Evolutionary conservation across 2,888 invertebrate genomes (phyloP).

Genomic region (Perdita meconis): DNA sequence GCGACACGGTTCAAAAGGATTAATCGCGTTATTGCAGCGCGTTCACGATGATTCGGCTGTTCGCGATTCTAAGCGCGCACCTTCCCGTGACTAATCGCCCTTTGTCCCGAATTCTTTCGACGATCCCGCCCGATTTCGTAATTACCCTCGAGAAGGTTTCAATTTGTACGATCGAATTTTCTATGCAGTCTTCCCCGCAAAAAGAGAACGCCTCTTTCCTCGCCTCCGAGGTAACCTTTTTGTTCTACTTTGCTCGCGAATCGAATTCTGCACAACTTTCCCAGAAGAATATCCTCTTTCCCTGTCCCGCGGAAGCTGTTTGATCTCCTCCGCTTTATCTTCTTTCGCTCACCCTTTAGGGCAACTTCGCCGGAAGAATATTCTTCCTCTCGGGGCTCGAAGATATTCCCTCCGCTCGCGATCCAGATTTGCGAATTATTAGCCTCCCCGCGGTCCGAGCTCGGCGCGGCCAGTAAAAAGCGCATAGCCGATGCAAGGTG

Average conservation of each 20-base stretch:
- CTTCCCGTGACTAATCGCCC: conserved; percentile 29
- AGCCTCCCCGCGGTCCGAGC: conserved; percentile 47
- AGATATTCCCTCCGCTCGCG: conserved; percentile 28
- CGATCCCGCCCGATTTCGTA: not conserved
- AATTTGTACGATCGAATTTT: not conserved
- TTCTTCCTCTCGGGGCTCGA: not conserved
- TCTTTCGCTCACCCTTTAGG: not conserved
- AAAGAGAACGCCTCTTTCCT: not conserved
- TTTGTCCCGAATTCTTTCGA: conserved; percentile 24
- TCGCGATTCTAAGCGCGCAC: not conserved
- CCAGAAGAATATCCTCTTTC: not conserved
- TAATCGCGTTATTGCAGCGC: conserved; percentile 24
- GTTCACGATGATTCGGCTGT: conserved; percentile 10
- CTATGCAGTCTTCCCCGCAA: not conserved
- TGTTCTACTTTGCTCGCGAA: conserved; percentile 6
- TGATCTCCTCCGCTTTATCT: not conserved
- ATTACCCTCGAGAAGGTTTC: conserved; percentile 13
- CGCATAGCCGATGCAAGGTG: conserved; percentile 71
- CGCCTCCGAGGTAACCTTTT: not conserved
- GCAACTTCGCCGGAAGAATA: conserved; percentile 13
- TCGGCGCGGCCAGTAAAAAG: conserved; percentile 58
- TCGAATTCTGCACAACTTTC: conserved; percentile 18
- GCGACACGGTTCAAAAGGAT: not conserved
- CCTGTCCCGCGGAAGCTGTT: not conserved
- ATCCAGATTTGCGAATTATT: conserved; percentile 65